phyloP scores from a whole-genome alignment of 2,888 invertebrate species.

The Lymantria dispar region DNA sequence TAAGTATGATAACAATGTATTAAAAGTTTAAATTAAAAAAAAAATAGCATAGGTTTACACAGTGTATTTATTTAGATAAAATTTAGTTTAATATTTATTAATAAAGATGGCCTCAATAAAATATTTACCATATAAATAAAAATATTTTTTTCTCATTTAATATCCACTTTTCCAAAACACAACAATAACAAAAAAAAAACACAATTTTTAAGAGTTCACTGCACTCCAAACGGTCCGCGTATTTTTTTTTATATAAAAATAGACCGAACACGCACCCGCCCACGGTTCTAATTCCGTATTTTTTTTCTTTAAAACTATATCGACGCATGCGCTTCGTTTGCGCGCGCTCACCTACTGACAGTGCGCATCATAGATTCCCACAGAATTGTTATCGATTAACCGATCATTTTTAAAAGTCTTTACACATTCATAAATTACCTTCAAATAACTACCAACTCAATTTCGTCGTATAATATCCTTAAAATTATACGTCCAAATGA shows the following conservation, averaged over 20 bases:
- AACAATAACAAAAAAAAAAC: conserved; percentile 24
- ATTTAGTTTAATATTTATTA: too few relatives aligned
- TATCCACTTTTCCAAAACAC: conserved; percentile 30
- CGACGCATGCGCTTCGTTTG: conserved; percentile 55
- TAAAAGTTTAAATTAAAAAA: too few relatives aligned
- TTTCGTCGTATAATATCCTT: conserved; percentile 12
- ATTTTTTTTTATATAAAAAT: conserved; percentile 54
- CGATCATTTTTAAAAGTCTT: conserved; percentile 41
- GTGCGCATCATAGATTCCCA: conserved; percentile 35
- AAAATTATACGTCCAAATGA: conserved; percentile 9
- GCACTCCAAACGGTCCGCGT: conserved; percentile 54
- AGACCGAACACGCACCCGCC: conserved; percentile 48
- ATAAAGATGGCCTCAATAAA: not conserved
- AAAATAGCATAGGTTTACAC: too few relatives aligned
- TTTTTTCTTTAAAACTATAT: conserved; percentile 29
- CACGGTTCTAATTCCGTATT: conserved; percentile 43
- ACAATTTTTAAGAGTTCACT: conserved; percentile 58
- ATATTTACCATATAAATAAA: not conserved
- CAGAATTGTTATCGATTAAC: conserved; percentile 40
- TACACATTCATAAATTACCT: conserved; percentile 4
- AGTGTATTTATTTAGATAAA: too few relatives aligned
- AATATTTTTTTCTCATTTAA: not conserved
- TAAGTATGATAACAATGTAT: too few relatives aligned
- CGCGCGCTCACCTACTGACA: conserved; percentile 61
- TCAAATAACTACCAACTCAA: conserved; percentile 4